Evolutionary conservation across 1,140 invertebrate species (phyloP).

Genomic region (Leptinotarsa undecemlineata): DNA sequence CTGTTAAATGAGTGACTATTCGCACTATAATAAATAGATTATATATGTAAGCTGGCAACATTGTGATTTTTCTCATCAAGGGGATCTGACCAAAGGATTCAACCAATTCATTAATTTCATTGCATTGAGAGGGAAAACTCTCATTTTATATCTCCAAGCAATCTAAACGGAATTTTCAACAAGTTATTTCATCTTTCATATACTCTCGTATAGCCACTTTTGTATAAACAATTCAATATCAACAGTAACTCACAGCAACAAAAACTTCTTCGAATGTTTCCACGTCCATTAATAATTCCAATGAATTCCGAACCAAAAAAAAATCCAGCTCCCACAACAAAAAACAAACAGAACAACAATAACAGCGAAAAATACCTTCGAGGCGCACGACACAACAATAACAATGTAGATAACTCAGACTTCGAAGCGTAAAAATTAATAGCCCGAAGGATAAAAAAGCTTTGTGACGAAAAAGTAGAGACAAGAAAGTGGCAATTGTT

Average conservation of each 20-base stretch:
- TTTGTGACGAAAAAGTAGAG: background rate
- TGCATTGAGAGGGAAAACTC: too few relatives aligned
- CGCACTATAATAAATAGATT: too few relatives aligned
- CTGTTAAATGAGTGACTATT: too few relatives aligned
- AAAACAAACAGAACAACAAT: background rate
- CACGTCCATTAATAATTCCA: constrained; percentile 13
- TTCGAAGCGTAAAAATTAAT: background rate
- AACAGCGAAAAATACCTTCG: background rate
- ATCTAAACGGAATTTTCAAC: too few relatives aligned
- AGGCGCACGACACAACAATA: background rate
- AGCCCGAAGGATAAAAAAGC: background rate
- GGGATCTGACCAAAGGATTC: too few relatives aligned
- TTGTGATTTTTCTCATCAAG: too few relatives aligned
- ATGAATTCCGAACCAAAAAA: background rate
- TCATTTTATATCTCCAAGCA: too few relatives aligned
- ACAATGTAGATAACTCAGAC: background rate
- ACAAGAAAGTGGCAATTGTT: constrained; percentile 4
- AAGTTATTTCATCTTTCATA: too few relatives aligned
- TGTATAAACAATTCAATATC: too few relatives aligned
- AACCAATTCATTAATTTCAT: too few relatives aligned
- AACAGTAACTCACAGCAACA: background rate
- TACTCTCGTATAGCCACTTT: too few relatives aligned
- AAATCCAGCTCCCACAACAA: background rate
- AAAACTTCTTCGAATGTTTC: background rate
- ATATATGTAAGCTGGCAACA: too few relatives aligned